Evolutionary conservation across 1,140 invertebrate species (phyloP), one percentile per base, ranked within the genome.

Genomic region (Glossosoma conforme): DNA sequence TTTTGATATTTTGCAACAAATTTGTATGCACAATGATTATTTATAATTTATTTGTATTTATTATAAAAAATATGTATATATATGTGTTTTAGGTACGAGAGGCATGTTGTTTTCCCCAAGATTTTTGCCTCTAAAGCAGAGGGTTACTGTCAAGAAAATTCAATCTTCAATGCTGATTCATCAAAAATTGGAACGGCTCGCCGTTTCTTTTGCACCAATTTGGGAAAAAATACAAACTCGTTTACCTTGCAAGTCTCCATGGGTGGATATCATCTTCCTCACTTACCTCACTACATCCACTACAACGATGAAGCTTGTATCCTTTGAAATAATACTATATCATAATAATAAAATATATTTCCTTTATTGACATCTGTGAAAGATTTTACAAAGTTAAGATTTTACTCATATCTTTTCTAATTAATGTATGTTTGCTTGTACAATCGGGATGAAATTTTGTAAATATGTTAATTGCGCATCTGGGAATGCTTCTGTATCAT

Each of bases 291-390:
- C 1, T 75, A 85, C 18, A 77, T 89, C 10, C 85, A 89, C 1
- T 94, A 94, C 64, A 93, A 86, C 24, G 91, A 94, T 74, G 90
- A 93, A 61, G 83, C 83, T 53, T 94, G 91, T 94, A 91, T 90
- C 86, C 84, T 89, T 87, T 74, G 18, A 9, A 45, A 11, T 56
- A 3, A 5, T 41, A n/a, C n/a, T n/a, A n/a, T n/a, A n/a, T n/a
- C n/a, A n/a, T n/a, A n/a, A n/a, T n/a, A n/a, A n/a, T n/a, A n/a
- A n/a, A n/a, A n/a, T n/a, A n/a, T n/a, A n/a, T n/a, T n/a, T n/a
- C n/a, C n/a, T n/a, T n/a, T n/a, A n/a, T n/a, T n/a, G n/a, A n/a
- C n/a, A n/a, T n/a, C n/a, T n/a, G n/a, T n/a, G n/a, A n/a, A n/a
- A n/a, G n/a, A n/a, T n/a, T n/a, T n/a, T n/a, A n/a, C n/a, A n/a